phyloP scores from a whole-genome alignment of 2,888 invertebrate species.

The Pyralis farinalis region DNA sequence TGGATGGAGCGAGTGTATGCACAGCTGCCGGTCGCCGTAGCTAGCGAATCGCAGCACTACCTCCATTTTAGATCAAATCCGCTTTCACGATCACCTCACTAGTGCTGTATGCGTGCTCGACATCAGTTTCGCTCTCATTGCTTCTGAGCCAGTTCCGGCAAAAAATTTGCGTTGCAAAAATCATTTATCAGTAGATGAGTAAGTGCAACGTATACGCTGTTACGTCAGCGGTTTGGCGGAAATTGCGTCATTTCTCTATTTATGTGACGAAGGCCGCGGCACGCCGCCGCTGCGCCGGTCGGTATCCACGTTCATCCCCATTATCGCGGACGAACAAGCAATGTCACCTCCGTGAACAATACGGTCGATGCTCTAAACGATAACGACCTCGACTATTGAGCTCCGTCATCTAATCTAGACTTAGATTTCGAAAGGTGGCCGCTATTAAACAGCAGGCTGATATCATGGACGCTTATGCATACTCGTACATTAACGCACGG shows the following conservation, averaged over 20 bases:
- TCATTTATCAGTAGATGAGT: slow-evolving; percentile 2
- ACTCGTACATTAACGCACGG: too few relatives aligned
- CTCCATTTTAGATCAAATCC: neutral
- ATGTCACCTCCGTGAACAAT: slow-evolving; percentile 44
- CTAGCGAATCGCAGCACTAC: too few relatives aligned
- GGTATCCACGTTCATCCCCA: slow-evolving; percentile 27
- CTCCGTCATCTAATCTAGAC: slow-evolving; percentile 26
- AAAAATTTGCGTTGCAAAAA: too few relatives aligned
- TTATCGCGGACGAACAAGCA: slow-evolving; percentile 32
- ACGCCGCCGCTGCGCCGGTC: slow-evolving; percentile 17
- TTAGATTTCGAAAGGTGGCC: slow-evolving; percentile 14
- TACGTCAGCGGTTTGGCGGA: slow-evolving; percentile 30
- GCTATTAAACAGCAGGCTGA: neutral
- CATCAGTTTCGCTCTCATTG: too few relatives aligned
- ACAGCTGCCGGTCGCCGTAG: slow-evolving; percentile 37
- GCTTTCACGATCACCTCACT: neutral
- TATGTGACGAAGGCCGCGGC: slow-evolving; percentile 16
- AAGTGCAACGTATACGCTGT: slow-evolving; percentile 12
- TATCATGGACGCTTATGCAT: too few relatives aligned
- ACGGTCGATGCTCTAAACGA: slow-evolving; percentile 30
- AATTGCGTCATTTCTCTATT: slow-evolving; percentile 36
- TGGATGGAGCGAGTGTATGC: slow-evolving; percentile 28
- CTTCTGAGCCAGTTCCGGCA: too few relatives aligned
- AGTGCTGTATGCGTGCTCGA: too few relatives aligned
- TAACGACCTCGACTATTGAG: slow-evolving; percentile 35